These are phyloP conservation scores for Drosophila putrida DNA, from an alignment of 2,888 invertebrate species.

Conservation along the genomic window DNA sequence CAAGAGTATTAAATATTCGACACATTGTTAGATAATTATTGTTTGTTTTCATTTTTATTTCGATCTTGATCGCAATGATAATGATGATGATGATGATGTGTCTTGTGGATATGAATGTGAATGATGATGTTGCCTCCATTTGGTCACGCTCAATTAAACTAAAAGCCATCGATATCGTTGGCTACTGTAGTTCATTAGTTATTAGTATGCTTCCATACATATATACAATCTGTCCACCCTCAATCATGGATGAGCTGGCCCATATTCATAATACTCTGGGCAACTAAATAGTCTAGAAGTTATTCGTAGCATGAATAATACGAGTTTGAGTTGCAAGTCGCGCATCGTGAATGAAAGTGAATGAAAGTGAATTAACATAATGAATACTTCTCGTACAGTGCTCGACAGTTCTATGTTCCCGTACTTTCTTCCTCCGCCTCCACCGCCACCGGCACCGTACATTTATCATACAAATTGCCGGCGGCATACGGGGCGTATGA, in stretches of 20 bases:
- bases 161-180: constrained; percentile 56
- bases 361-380: constrained; percentile 74
- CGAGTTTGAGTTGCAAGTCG: constrained; percentile 3
- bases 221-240: background rate
- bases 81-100: constrained; percentile 10
- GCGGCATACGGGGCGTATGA: constrained; percentile 47
- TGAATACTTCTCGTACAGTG: constrained; percentile 49
- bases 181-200: constrained; percentile 40
- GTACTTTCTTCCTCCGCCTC: background rate
- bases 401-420: constrained; percentile 4
- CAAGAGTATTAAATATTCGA: constrained; percentile 18
- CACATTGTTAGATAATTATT: background rate
- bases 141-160: constrained; percentile 73
- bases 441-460: constrained; percentile 40
- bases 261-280: background rate
- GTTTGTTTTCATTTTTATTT: constrained; percentile 27
- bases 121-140: constrained; percentile 23
- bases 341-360: constrained; percentile 13
- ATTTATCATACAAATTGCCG: constrained; percentile 50
- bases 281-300: background rate
- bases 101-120: no score
- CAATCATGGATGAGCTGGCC: background rate
- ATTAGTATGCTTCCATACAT: constrained; percentile 4
- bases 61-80: constrained; percentile 37
- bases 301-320: constrained; percentile 2